Conservation (phyloP, 1,140 invertebrate genomes). For the Aradophagus sp. region DNA sequence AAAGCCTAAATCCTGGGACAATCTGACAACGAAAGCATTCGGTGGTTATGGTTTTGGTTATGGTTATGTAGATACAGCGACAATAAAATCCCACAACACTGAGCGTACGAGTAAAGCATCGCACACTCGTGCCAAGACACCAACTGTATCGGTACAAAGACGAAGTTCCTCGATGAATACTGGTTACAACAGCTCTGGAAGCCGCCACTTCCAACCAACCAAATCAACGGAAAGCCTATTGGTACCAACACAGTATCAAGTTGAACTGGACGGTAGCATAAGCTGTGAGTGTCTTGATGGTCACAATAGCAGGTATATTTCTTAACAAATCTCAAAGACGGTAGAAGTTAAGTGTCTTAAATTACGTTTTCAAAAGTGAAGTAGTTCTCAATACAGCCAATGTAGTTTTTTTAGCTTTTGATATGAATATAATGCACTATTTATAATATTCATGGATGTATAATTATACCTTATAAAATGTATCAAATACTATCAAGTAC, state of each 20-base stretch:
- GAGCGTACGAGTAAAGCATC: slow-evolving; percentile 73
- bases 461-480: too few species aligned
- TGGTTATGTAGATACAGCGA: slow-evolving; percentile 83
- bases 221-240: slow-evolving; percentile 87
- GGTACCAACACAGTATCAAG: slow-evolving; percentile 77
- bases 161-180: slow-evolving; percentile 60
- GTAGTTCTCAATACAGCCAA: too few species aligned
- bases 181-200: slow-evolving; percentile 72
- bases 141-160: slow-evolving; percentile 74
- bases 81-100: slow-evolving; percentile 76
- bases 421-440: too few species aligned
- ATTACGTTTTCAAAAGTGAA: too few species aligned
- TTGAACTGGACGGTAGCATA: slow-evolving; percentile 76
- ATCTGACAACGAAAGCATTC: slow-evolving; percentile 86
- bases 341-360: too few species aligned
- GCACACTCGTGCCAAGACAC: slow-evolving; percentile 72
- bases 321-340: too few species aligned
- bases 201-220: slow-evolving; percentile 77
- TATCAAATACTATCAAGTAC: too few species aligned
- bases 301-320: slow-evolving; percentile 51
- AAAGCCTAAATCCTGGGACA: slow-evolving; percentile 92
- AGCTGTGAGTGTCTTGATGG: slow-evolving; percentile 81
- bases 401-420: too few species aligned
- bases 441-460: too few species aligned
- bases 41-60: slow-evolving; percentile 90